Percentiles rank a stretch among this genome's conserved stretches.
Conservation (phyloP, 2,113 vertebrate genomes). For the Gulo gulo region DNA sequence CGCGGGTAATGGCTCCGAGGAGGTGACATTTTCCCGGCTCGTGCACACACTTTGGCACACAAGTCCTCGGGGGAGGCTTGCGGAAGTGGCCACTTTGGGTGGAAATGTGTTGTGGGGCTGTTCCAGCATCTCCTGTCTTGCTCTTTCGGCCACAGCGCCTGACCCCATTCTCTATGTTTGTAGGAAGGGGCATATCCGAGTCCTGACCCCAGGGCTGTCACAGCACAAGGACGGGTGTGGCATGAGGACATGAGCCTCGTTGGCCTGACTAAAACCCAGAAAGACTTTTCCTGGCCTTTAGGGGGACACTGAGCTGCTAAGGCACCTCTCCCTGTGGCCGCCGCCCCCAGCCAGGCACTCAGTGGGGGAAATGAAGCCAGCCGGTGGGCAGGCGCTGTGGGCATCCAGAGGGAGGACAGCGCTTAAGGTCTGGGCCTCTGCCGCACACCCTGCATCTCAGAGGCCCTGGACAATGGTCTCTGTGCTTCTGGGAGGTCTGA, state of each 20-base stretch:
- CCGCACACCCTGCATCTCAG: accelerated
- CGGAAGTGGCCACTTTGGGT: too few relatives aligned
- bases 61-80: too few relatives aligned
- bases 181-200: background rate
- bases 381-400: too few relatives aligned
- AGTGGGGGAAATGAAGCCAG: background rate
- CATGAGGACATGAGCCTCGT: background rate
- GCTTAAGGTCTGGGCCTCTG: background rate
- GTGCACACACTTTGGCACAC: too few relatives aligned
- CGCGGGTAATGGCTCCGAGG: too few relatives aligned
- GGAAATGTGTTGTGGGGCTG: too few relatives aligned
- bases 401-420: background rate
- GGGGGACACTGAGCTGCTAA: background rate
- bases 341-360: background rate
- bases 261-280: too few relatives aligned
- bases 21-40: too few relatives aligned
- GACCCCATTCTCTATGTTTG: background rate
- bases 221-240: background rate
- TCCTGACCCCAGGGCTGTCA: background rate
- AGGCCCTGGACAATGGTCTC: too few relatives aligned
- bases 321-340: background rate
- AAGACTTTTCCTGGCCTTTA: background rate
- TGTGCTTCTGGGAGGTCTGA: too few relatives aligned
- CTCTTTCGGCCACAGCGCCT: background rate
- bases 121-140: too few relatives aligned